Evolutionary conservation across 2,888 invertebrate genomes (phyloP), one percentile per base, ranked within the genome.

Genomic region (Gymnocheta viridis): DNA sequence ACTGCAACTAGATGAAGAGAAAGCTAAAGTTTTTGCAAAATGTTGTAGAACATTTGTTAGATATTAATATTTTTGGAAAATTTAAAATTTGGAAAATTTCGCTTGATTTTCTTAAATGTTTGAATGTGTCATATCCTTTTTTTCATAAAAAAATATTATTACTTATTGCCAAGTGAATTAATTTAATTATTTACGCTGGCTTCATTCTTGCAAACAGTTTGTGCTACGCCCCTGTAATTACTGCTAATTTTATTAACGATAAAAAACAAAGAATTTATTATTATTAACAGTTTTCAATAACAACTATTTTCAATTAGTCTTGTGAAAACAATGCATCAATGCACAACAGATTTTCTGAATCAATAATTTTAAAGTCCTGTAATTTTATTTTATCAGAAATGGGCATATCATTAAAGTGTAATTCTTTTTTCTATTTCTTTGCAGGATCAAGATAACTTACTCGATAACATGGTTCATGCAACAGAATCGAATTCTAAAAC

Each of bases 401-500:
- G 4, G n/a, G 27, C 10, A 41, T 2, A 5, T 29, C 12, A 14
- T 24, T 32, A 32, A 32, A 27, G 7, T 22, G 22, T 24, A 5
- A 35, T 35, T 27, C 1, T 58, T 47, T 49, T 14, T 22, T 49
- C 1, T 38, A 32, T 51, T 49, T 29, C 62, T 66, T 87, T 86
- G 10, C 87, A 91, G 91, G 91, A 91, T 86, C 90, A 91, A 85
- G 90, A 91, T 72, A 89, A 88, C 58, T 83, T 90, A 80, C 89
- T 90, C 66, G 87, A 88, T 85, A 88, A 86, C 27, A 91, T 91
- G 91, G 91, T 90, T 81, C 89, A 90, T 64, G 85, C 87, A 17
- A 89, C 87, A 81, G 87, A 88, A 24, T 88, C 87, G 60, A 86
- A 76, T 41, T 86, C 91, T 9, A 86, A 69, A 67, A 89, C 82